Conservation (phyloP, 2,888 invertebrate genomes). For the Netelia inedita region DNA sequence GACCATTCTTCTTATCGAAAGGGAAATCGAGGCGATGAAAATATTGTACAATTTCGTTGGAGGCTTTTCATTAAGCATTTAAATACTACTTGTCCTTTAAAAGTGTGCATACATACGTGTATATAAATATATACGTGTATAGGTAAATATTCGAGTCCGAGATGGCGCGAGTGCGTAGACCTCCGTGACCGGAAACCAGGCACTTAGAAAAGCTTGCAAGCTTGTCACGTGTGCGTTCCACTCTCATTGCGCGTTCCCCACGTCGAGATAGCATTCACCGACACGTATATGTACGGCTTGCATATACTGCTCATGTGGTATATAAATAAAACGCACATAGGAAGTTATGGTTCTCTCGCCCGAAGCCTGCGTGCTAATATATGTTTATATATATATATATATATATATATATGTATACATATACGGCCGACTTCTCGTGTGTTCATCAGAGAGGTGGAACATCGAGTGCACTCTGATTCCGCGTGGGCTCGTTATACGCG, state of each 20-base stretch:
- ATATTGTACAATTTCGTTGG: not conserved
- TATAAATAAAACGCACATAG: slow-evolving; percentile 3
- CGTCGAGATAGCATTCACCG: slow-evolving; percentile 37
- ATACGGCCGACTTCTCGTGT: not conserved
- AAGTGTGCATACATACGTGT: not conserved
- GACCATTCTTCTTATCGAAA: not conserved
- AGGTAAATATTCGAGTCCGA: not conserved
- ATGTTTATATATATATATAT: not conserved
- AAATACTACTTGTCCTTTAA: slow-evolving; percentile 1
- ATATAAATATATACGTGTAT: not conserved
- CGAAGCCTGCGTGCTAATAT: slow-evolving; percentile 13
- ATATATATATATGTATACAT: too few relatives aligned
- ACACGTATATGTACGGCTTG: not conserved
- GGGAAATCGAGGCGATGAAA: not conserved
- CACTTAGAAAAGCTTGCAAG: slow-evolving; percentile 58
- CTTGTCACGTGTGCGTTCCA: slow-evolving; percentile 53
- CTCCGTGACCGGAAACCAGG: slow-evolving; percentile 63
- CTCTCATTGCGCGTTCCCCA: slow-evolving; percentile 47
- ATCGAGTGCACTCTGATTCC: slow-evolving; percentile 43
- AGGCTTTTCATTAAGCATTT: slow-evolving; percentile 15
- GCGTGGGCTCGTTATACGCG: not conserved
- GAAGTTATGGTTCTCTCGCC: not conserved
- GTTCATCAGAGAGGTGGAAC: not conserved
- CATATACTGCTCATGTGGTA: not conserved
- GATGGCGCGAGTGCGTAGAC: slow-evolving; percentile 47